Conservation (phyloP, 2,888 invertebrate species). For the Drosophila pseudotalamancana region DNA sequence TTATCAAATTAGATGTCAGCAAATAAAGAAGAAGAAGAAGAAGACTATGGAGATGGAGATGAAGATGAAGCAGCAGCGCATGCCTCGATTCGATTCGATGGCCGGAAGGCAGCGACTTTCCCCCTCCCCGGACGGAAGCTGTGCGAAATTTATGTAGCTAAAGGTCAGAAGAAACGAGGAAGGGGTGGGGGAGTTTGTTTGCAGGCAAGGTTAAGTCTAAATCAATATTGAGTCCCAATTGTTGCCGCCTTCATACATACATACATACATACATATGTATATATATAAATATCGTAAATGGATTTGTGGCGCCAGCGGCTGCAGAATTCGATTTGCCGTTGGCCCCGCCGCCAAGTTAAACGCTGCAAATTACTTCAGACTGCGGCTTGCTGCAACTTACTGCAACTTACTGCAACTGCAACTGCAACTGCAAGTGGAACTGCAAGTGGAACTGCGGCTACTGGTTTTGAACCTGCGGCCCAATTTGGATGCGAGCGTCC, state of each 20-base stretch:
- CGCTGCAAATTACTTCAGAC: conserved; percentile 66
- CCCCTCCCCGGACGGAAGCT: conserved; percentile 25
- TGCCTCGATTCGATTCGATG: too few species aligned
- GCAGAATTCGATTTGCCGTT: conserved; percentile 75
- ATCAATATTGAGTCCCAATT: conserved; percentile 55
- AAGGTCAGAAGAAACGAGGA: conserved; percentile 31
- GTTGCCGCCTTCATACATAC: neutral
- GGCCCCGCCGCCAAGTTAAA: conserved; percentile 73
- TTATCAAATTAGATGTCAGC: conserved; percentile 60
- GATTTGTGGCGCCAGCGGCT: conserved; percentile 69
- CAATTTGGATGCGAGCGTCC: conserved; percentile 67
- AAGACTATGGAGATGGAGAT: too few species aligned
- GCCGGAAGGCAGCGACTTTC: conserved; percentile 30
- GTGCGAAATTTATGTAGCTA: conserved; percentile 41
- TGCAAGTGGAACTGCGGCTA: conserved; percentile 45
- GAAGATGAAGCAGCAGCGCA: too few species aligned
- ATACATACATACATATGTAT: too few species aligned
- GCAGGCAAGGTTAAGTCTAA: conserved; percentile 45
- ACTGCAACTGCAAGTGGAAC: neutral
- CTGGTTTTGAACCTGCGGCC: conserved; percentile 68
- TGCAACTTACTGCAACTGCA: neutral
- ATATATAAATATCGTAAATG: conserved; percentile 59
- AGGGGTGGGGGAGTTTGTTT: too few species aligned
- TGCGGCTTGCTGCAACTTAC: conserved; percentile 13
- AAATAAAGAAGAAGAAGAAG: too few species aligned